Conservation (phyloP, 2,888 invertebrate genomes). For the Clivina fossor region DNA sequence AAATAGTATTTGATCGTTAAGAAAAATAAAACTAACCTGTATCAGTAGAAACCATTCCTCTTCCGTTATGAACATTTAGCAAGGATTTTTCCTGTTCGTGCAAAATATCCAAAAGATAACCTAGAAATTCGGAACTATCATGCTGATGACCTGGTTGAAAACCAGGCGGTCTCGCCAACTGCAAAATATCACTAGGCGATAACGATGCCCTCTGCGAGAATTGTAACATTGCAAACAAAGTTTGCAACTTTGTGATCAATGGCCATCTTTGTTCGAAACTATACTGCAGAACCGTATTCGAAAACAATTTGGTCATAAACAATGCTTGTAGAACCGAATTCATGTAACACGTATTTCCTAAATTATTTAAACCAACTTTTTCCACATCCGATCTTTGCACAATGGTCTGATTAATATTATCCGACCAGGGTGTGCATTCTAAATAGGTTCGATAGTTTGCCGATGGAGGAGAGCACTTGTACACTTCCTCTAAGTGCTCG, state of each 20-base stretch:
- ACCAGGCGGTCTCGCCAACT: conserved; percentile 72
- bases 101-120: conserved; percentile 70
- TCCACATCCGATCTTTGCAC: conserved; percentile 48
- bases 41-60: background rate
- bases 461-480: conserved; percentile 47
- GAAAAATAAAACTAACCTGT: conserved; percentile 6
- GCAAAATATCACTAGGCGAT: conserved; percentile 71
- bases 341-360: conserved; percentile 89
- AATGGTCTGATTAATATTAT: conserved; percentile 42
- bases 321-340: conserved; percentile 85
- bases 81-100: conserved; percentile 68
- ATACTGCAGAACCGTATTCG: conserved; percentile 66
- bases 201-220: conserved; percentile 67
- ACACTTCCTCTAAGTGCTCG: conserved; percentile 47
- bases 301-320: conserved; percentile 78
- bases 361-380: conserved; percentile 76
- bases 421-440: conserved; percentile 51
- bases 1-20: too few species aligned
- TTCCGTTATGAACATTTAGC: conserved; percentile 31
- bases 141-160: conserved; percentile 80
- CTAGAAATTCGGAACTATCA: conserved; percentile 85
- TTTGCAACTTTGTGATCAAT: conserved; percentile 64
- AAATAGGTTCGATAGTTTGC: conserved; percentile 47
- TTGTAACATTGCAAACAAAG: conserved; percentile 72
- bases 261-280: conserved; percentile 59